Base-by-base conservation (phyloP, 2,888 invertebrate species). In the Busseola fusca region DNA sequence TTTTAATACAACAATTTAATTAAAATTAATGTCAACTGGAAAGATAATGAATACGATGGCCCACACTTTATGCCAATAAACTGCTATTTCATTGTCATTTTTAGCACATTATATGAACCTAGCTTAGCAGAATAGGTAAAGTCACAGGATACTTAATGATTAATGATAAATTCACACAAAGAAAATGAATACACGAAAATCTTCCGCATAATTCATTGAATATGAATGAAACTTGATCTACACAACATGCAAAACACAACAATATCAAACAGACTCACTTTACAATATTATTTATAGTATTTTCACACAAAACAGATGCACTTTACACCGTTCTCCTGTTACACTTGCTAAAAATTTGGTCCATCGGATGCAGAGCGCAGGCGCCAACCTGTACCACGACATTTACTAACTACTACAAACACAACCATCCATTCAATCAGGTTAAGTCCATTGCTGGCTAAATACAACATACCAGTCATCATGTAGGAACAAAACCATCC, bases 291-390 rank as follows among this genome's bases (percentile, higher is more conserved):
- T 88, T 90, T 86, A 84, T 80, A 69, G 71, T 85, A 81, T 87
- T 90, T 90, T 85, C 76, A 78, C 88, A 87, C 89, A 92, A 93
- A 92, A 94, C 87, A 88, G 89, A 88, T 91, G 88, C 93, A 93
- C 93, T 93, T 91, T 91, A 89, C 91, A 87, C 86, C 82, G 84
- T 86, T 89, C 88, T 91, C 89, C 79, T 76, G 84, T 92, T 92
- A 92, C 93, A 94, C 94, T 94, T 94, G 93, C 87, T 89, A 86
- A 85, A 82, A 87, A 80, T 86, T 88, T 93, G 94, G 93, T 92
- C 91, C 93, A 92, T 70, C 48, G 88, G 93, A 94, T 91, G 92
- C 90, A 90, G 88, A 80, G 93, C 95, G 95, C 95, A 94, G 85
- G 94, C 95, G 95, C 91, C 89, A 86, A 72, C 48, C 67, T 66